These are phyloP conservation scores for Pocillopora verrucosa DNA, from an alignment of 64 coral and sea anemone species.

Conservation along the genomic window DNA sequence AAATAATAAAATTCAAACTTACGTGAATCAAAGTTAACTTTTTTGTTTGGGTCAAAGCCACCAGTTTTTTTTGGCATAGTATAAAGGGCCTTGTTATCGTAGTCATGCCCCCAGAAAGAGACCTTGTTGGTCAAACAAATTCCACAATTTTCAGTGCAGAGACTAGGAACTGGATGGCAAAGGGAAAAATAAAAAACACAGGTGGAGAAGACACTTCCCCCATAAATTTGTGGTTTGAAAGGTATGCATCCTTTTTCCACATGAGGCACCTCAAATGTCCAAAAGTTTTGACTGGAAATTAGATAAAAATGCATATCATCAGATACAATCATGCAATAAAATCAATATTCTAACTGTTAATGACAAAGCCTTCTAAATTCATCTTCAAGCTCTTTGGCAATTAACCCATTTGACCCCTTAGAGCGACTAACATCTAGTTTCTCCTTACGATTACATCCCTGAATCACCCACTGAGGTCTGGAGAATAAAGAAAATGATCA, in stretches of 20 bases:
- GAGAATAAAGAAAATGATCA: too few relatives aligned
- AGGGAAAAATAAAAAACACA: conserved; percentile 28
- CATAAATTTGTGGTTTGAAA: neutral
- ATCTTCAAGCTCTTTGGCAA: too few relatives aligned
- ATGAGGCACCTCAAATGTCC: neutral
- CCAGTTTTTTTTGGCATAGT: neutral
- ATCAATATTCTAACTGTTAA: too few relatives aligned
- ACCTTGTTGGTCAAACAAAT: conserved; percentile 7
- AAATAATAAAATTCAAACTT: neutral
- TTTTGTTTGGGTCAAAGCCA: neutral
- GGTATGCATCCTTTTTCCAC: neutral
- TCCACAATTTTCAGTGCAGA: conserved; percentile 13
- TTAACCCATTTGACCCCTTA: too few relatives aligned
- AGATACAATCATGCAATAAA: too few relatives aligned
- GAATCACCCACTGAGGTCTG: too few relatives aligned
- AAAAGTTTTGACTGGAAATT: neutral
- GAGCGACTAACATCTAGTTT: too few relatives aligned
- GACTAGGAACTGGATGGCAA: neutral
- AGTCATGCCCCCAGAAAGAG: neutral
- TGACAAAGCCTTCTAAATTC: too few relatives aligned
- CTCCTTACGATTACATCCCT: too few relatives aligned
- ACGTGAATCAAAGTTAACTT: neutral
- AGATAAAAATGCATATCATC: neutral
- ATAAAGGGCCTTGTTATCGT: neutral
- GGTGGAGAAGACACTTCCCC: neutral